These are phyloP conservation scores for Amphipoea lucens DNA, from an alignment of 2,888 invertebrate genomes.

Conservation along the genomic window DNA sequence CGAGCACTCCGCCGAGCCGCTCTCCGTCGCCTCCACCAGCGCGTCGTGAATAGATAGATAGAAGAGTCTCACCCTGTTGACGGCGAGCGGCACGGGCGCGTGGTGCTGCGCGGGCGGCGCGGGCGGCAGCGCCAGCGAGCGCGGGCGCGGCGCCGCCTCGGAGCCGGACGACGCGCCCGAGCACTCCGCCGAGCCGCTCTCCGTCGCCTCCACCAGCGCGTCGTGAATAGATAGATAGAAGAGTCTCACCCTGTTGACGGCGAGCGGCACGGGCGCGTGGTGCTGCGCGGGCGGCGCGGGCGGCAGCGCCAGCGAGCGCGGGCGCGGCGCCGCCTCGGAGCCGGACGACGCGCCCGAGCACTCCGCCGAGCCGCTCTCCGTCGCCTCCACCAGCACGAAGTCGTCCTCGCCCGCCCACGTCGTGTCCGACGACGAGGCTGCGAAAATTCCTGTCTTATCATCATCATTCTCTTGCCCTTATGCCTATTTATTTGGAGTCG, in stretches of 20 bases:
- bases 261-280: slow-evolving; percentile 24
- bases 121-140: slow-evolving; percentile 79
- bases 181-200: slow-evolving; percentile 89
- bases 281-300: slow-evolving; percentile 55
- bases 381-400: slow-evolving; percentile 95
- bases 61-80: slow-evolving; percentile 34
- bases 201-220: slow-evolving; percentile 93
- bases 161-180: slow-evolving; percentile 82
- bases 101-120: slow-evolving; percentile 46
- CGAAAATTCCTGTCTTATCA: background rate
- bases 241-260: slow-evolving; percentile 40
- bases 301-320: slow-evolving; percentile 81
- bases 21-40: slow-evolving; percentile 93
- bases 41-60: slow-evolving; percentile 84
- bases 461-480: background rate
- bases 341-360: slow-evolving; percentile 82
- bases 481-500: background rate
- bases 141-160: slow-evolving; percentile 85
- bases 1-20: slow-evolving; percentile 87
- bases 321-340: slow-evolving; percentile 85
- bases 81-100: slow-evolving; percentile 27
- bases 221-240: slow-evolving; percentile 63
- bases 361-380: slow-evolving; percentile 90
- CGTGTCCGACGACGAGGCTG: slow-evolving; percentile 86
- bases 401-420: slow-evolving; percentile 94